Percentiles rank a stretch among this genome's conserved stretches.
These are phyloP conservation scores for Phaedon cochleariae DNA, from an alignment of 2,888 invertebrate genomes.

Conservation along the genomic window DNA sequence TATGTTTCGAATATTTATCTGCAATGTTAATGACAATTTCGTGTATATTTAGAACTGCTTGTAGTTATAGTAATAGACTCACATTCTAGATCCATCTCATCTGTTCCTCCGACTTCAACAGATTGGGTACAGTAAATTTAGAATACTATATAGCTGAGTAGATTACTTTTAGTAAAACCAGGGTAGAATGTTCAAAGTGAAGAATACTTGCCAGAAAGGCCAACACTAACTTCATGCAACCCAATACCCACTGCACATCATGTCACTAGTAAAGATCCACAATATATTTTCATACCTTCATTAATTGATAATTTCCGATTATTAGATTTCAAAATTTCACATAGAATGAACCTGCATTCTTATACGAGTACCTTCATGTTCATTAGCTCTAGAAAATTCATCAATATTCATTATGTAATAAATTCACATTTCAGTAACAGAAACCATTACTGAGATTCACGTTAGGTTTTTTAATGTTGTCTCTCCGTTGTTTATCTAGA, in stretches of 20 bases:
- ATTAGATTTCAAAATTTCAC: neutral
- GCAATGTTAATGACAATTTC: no score
- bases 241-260: slow-evolving; percentile 33
- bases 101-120: slow-evolving; percentile 20
- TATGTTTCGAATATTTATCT: no score
- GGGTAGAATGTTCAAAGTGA: slow-evolving; percentile 9
- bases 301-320: neutral
- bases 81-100: slow-evolving; percentile 19
- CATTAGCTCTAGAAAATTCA: no score
- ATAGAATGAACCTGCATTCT: neutral
- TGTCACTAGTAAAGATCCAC: slow-evolving; percentile 17
- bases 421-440: no score
- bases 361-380: no score
- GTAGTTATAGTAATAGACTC: slow-evolving; percentile 3
- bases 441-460: no score
- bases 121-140: slow-evolving; percentile 31
- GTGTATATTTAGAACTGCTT: neutral
- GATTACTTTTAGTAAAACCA: neutral
- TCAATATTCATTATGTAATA: no score
- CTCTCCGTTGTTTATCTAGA: no score
- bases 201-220: neutral
- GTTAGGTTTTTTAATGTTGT: no score
- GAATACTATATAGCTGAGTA: slow-evolving; percentile 17
- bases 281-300: neutral
- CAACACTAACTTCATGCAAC: slow-evolving; percentile 16